These are phyloP conservation scores for Gobio occitaniae DNA, from an alignment of 2,797 vertebrate genomes.

Conservation along the genomic window DNA sequence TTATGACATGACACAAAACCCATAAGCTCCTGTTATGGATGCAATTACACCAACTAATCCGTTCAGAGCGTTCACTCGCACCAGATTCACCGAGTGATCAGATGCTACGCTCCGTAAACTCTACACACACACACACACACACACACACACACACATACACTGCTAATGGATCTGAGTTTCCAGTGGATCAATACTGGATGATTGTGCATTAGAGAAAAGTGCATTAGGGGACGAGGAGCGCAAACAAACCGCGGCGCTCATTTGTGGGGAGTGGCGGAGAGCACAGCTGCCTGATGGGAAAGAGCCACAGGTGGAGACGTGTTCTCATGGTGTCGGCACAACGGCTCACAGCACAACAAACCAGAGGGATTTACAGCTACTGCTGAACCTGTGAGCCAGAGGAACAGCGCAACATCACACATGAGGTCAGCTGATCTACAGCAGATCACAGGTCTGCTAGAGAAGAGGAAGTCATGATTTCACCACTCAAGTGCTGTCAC, in stretches of 20 bases:
- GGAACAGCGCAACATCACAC: not conserved
- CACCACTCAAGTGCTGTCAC: not conserved
- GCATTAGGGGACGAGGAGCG: not conserved
- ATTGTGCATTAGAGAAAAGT: not conserved
- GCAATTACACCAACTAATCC: not conserved
- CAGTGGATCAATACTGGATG: not conserved
- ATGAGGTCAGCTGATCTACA: not conserved
- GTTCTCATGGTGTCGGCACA: not conserved
- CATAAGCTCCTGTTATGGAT: not conserved
- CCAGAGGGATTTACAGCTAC: not conserved
- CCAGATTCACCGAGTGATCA: slow-evolving; percentile 19
- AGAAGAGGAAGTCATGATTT: slow-evolving; percentile 11
- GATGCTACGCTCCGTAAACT: not conserved
- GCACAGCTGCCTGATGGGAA: not conserved
- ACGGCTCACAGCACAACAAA: not conserved
- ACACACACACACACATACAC: too few relatives aligned
- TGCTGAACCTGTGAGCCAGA: not conserved
- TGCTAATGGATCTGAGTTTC: slow-evolving; percentile 5
- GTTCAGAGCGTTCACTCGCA: not conserved
- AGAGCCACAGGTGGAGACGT: not conserved
- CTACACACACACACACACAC: not conserved
- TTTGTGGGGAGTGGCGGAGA: not conserved
- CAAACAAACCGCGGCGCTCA: not conserved
- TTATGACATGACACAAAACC: not conserved
- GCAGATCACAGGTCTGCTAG: not conserved